Percentiles rank a stretch among this genome's conserved stretches.
These are phyloP conservation scores for Hipposideros larvatus DNA, from an alignment of 2,797 vertebrate species.

Conservation along the genomic window DNA sequence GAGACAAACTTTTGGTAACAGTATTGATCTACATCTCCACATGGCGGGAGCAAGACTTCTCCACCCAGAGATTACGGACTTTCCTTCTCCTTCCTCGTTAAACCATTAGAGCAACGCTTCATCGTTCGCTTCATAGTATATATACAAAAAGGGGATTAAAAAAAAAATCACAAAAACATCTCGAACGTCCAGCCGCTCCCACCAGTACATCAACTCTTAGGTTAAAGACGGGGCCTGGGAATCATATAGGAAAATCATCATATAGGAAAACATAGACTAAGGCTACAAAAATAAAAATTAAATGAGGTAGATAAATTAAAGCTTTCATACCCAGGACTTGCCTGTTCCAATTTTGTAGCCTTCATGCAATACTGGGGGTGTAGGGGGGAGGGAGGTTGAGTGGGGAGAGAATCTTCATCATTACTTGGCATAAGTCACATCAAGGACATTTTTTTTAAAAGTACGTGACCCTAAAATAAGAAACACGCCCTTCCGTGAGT, in stretches of 20 bases:
- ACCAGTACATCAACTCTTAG: constrained; percentile 85
- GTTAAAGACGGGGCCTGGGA: constrained; percentile 87
- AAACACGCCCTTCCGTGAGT: neutral
- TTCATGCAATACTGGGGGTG: constrained; percentile 84
- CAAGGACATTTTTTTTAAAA: constrained; percentile 76
- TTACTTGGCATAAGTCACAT: constrained; percentile 78
- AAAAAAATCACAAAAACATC: constrained; percentile 78
- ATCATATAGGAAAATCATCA: constrained; percentile 85
- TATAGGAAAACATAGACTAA: constrained; percentile 88
- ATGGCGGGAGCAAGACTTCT: constrained; percentile 63
- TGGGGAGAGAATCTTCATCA: constrained; percentile 74
- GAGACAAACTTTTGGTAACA: constrained; percentile 80
- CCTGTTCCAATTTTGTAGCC: constrained; percentile 83
- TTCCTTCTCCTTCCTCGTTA: constrained; percentile 72
- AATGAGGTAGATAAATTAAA: constrained; percentile 93
- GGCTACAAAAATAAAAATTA: constrained; percentile 87
- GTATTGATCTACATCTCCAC: constrained; percentile 69
- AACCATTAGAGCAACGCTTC: constrained; percentile 64
- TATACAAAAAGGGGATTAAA: constrained; percentile 79
- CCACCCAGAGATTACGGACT: constrained; percentile 59
- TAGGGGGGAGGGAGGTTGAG: neutral
- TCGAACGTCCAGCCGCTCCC: constrained; percentile 77
- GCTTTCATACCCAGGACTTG: constrained; percentile 88
- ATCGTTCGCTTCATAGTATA: constrained; percentile 75
- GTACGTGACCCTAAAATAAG: constrained; percentile 74